phyloP scores from a whole-genome alignment of 2,797 vertebrate species.

The Clarias pachynema region DNA sequence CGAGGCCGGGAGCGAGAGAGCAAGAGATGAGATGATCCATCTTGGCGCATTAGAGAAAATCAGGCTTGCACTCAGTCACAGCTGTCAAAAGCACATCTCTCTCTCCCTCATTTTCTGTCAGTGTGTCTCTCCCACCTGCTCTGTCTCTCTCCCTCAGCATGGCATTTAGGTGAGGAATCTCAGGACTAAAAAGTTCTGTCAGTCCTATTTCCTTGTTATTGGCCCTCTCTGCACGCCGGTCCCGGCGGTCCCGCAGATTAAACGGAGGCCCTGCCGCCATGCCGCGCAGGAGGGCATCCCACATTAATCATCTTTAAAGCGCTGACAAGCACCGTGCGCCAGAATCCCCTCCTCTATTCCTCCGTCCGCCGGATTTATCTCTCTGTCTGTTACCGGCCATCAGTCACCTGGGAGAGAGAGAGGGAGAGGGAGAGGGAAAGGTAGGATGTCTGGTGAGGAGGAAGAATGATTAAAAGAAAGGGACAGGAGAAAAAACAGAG shows the following conservation, averaged over 20 bases:
- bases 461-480: conserved; percentile 42
- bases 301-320: conserved; percentile 99
- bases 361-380: conserved; percentile 83
- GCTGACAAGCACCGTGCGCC: conserved; percentile 88
- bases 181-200: conserved; percentile 98
- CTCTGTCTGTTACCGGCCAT: conserved; percentile 77
- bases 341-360: conserved; percentile 61
- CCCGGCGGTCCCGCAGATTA: conserved; percentile 85
- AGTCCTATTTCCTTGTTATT: conserved; percentile 99
- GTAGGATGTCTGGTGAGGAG: conserved; percentile 41
- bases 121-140: conserved; percentile 40
- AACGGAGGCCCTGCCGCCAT: conserved; percentile 71
- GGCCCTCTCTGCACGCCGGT: conserved; percentile 70
- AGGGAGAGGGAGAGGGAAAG: conserved; percentile 48
- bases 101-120: conserved; percentile 51
- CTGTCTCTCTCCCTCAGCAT: conserved; percentile 64
- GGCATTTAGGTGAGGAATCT: conserved; percentile 97
- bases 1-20: conserved; percentile 31
- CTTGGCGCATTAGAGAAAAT: conserved; percentile 84
- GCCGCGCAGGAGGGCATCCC: conserved; percentile 82
- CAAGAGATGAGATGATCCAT: conserved; percentile 87
- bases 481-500: conserved; percentile 21
- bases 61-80: conserved; percentile 87
- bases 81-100: conserved; percentile 74
- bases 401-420: conserved; percentile 76